A percentile compares a stretch with the other conserved stretches of the same genome.
phyloP scores from a whole-genome alignment of 2,113 vertebrate genomes.

The Oncorhynchus nerka region DNA sequence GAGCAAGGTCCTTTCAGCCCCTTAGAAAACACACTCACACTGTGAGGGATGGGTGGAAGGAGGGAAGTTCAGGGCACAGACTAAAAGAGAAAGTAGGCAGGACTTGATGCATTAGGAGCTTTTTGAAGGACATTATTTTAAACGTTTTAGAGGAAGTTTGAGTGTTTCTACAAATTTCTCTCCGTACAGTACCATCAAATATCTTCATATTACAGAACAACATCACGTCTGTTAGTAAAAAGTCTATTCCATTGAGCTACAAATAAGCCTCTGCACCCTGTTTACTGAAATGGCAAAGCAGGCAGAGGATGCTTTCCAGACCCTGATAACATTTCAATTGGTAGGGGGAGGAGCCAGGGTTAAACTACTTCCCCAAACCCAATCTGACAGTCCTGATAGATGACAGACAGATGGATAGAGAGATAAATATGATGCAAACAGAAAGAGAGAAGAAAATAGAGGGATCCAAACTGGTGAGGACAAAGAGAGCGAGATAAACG shows the following conservation, averaged over 20 bases:
- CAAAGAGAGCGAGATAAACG: constrained; percentile 18
- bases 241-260: too few species aligned
- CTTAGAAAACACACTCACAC: neutral
- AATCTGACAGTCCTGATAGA: neutral
- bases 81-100: too few species aligned
- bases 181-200: too few species aligned
- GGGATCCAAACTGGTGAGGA: constrained; percentile 12
- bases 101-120: neutral
- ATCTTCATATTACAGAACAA: too few species aligned
- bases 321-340: too few species aligned
- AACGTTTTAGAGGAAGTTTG: too few species aligned
- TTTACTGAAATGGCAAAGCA: too few species aligned
- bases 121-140: too few species aligned
- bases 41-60: neutral
- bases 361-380: constrained; percentile 8
- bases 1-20: constrained; percentile 30
- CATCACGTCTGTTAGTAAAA: too few species aligned
- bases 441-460: constrained; percentile 6
- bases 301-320: too few species aligned
- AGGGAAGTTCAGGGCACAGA: neutral
- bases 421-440: constrained; percentile 42
- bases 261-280: too few species aligned
- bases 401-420: constrained; percentile 17
- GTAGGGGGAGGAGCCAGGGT: constrained; percentile 1
- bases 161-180: too few species aligned